A percentile compares a stretch with the other conserved stretches of the same genome.
Conservation (phyloP, 2,113 vertebrate species). For the Synchiropus splendidus region DNA sequence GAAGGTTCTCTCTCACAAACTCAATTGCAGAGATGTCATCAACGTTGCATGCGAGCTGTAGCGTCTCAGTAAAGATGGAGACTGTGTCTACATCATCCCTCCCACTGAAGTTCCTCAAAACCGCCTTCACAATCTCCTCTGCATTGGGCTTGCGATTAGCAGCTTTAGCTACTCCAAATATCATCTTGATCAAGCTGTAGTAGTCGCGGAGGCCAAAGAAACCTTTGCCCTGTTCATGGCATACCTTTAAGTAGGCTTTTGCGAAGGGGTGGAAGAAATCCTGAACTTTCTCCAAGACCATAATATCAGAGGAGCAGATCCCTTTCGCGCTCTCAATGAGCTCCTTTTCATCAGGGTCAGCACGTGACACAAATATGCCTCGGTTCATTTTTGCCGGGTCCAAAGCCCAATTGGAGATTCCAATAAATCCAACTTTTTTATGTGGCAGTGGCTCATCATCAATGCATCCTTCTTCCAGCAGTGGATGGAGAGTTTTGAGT, state of each 20-base stretch:
- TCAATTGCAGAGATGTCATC: conserved; percentile 67
- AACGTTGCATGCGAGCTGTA: conserved; percentile 35
- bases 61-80: conserved; percentile 64
- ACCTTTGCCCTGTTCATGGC: conserved; percentile 71
- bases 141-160: conserved; percentile 54
- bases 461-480: conserved; percentile 92
- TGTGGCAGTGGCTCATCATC: conserved; percentile 84
- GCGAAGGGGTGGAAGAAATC: conserved; percentile 77
- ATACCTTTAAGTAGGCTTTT: conserved; percentile 73
- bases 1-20: conserved; percentile 79
- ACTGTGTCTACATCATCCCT: conserved; percentile 74
- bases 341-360: conserved; percentile 76
- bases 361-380: conserved; percentile 88
- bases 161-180: conserved; percentile 71
- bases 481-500: conserved; percentile 87
- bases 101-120: conserved; percentile 92
- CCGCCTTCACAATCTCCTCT: conserved; percentile 64
- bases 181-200: conserved; percentile 96
- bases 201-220: conserved; percentile 96
- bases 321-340: conserved; percentile 82
- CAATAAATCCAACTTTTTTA: conserved; percentile 91
- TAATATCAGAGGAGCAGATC: conserved; percentile 79
- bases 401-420: conserved; percentile 96
- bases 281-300: conserved; percentile 70
- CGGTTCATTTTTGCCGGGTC: conserved; percentile 98